A percentile compares a stretch with the other conserved stretches of the same genome.
phyloP scores from a whole-genome alignment of 35 echinoderm and acorn worm genomes.

The Nesometra sesokonis region DNA sequence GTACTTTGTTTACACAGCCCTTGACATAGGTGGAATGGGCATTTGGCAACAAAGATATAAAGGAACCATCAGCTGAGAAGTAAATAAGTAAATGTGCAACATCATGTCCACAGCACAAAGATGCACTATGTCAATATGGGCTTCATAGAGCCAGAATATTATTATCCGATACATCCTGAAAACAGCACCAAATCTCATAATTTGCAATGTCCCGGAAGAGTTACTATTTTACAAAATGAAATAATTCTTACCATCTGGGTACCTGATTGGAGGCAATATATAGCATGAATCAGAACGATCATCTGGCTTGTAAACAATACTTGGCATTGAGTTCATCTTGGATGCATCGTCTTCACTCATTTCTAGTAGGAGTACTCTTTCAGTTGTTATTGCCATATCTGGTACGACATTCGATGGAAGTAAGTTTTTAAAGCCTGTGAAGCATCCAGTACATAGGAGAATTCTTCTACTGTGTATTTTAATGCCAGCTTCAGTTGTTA shows the following conservation, averaged over 20 bases:
- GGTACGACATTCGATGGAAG: conserved; percentile 15
- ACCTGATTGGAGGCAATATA: conserved; percentile 72
- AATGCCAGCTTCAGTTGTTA: conserved; percentile 13
- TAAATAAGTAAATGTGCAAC: no score
- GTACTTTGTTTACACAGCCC: no score
- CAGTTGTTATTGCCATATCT: conserved; percentile 21
- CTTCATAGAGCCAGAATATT: no score
- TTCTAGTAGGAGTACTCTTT: conserved; percentile 31
- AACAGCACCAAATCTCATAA: no score
- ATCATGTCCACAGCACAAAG: no score
- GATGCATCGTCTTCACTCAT: conserved; percentile 28
- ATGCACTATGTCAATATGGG: no score
- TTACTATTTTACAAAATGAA: neutral
- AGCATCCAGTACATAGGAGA: conserved; percentile 59
- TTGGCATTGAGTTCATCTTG: conserved; percentile 53
- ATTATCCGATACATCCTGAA: no score
- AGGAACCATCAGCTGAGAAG: no score
- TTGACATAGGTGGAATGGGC: no score
- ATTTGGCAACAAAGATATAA: no score
- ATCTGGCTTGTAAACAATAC: conserved; percentile 19
- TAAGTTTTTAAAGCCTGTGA: conserved; percentile 49
- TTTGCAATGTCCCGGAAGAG: no score
- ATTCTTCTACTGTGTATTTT: conserved; percentile 27
- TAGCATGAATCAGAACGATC: conserved; percentile 21
- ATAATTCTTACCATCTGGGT: conserved; percentile 72